These are phyloP conservation scores for Erebia palarica DNA, from an alignment of 2,888 invertebrate genomes.

Conservation along the genomic window DNA sequence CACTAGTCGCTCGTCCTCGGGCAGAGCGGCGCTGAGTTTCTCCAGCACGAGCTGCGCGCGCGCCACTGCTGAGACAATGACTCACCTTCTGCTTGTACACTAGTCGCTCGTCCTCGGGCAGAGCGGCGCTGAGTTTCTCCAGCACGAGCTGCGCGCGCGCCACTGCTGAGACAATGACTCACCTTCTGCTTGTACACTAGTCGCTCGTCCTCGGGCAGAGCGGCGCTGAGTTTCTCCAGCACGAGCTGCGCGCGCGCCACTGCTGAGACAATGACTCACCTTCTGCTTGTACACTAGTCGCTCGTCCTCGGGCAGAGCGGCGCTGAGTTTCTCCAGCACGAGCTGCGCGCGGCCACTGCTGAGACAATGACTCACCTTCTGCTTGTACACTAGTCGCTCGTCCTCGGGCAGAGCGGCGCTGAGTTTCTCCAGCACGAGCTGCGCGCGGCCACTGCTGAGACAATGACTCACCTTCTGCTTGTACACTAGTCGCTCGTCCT, in stretches of 20 bases:
- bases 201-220: constrained; percentile 92
- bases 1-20: constrained; percentile 90
- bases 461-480: too few species aligned
- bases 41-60: constrained; percentile 96
- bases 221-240: constrained; percentile 94
- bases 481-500: not conserved
- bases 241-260: constrained; percentile 94
- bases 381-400: constrained; percentile 90
- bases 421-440: constrained; percentile 96
- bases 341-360: constrained; percentile 86
- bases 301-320: constrained; percentile 80
- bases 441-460: constrained; percentile 95
- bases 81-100: too few species aligned
- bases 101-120: constrained; percentile 68
- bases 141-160: constrained; percentile 61
- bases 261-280: constrained; percentile 74
- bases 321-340: too few species aligned
- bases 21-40: constrained; percentile 92
- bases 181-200: constrained; percentile 89
- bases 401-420: constrained; percentile 92
- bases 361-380: constrained; percentile 84
- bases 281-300: not conserved
- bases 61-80: constrained; percentile 89
- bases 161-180: constrained; percentile 85
- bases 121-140: constrained; percentile 55